Percentiles rank a stretch among this genome's conserved stretches.
Evolutionary conservation across 1,140 invertebrate species (phyloP).

Genomic region (Andricus grossulariae): DNA sequence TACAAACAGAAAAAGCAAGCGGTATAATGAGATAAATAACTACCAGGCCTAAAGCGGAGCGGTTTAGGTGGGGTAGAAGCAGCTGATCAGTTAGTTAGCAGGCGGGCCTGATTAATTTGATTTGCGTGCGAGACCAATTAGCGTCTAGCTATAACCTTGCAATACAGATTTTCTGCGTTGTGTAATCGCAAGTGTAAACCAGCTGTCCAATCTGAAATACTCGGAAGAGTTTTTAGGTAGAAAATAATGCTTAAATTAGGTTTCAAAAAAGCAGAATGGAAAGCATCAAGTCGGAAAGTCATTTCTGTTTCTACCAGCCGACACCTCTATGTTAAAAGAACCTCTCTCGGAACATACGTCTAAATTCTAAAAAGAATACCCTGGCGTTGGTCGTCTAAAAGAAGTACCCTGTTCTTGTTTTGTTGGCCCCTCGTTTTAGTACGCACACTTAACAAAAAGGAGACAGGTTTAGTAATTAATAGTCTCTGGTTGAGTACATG

Average conservation of each 20-base stretch:
- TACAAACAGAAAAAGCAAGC: slow-evolving; percentile 50
- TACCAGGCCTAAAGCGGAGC: not conserved
- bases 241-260: not conserved
- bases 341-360: no score
- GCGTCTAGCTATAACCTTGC: slow-evolving; percentile 22
- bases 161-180: slow-evolving; percentile 20
- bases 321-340: no score
- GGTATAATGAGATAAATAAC: not conserved
- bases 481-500: no score
- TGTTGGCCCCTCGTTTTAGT: no score
- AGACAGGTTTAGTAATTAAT: no score
- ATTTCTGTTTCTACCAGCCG: not conserved
- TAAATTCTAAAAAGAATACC: no score
- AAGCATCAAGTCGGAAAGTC: not conserved
- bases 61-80: not conserved
- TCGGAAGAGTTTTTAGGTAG: slow-evolving; percentile 20
- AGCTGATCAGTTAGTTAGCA: slow-evolving; percentile 28
- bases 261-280: slow-evolving; percentile 3
- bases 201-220: slow-evolving; percentile 29
- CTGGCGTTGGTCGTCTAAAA: no score
- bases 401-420: no score
- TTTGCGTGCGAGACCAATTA: slow-evolving; percentile 45
- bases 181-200: slow-evolving; percentile 22
- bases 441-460: no score
- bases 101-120: slow-evolving; percentile 20